Conservation (phyloP, 2,888 invertebrate genomes). For the Catocala fraxini region DNA sequence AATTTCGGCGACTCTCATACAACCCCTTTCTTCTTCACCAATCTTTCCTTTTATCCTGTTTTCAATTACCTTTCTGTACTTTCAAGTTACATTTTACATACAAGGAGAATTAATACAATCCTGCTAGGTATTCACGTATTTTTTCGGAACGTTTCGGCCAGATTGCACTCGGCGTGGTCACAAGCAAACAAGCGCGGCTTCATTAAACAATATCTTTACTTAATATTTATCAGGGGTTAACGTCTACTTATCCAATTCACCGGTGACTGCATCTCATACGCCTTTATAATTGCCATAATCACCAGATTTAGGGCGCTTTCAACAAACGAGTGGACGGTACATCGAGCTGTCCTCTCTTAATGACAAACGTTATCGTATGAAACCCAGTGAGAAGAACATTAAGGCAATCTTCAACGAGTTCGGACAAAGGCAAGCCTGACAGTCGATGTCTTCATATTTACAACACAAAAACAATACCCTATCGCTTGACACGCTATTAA, state of each 20-base stretch:
- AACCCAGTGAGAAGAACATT: slow-evolving; percentile 61
- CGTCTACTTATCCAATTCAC: slow-evolving; percentile 1
- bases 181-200: no score
- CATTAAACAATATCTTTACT: no score
- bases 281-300: slow-evolving; percentile 30
- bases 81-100: no score
- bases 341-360: slow-evolving; percentile 47
- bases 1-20: no score
- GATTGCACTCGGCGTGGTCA: no score
- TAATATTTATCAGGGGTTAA: slow-evolving; percentile 7
- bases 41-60: no score
- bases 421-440: slow-evolving; percentile 72
- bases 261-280: slow-evolving; percentile 17
- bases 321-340: slow-evolving; percentile 11
- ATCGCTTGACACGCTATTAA: slow-evolving; percentile 86
- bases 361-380: slow-evolving; percentile 62
- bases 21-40: no score
- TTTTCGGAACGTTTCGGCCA: no score
- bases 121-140: no score
- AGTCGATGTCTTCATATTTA: slow-evolving; percentile 82
- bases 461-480: slow-evolving; percentile 81
- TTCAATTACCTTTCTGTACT: no score
- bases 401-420: slow-evolving; percentile 69
- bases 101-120: no score
- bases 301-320: slow-evolving; percentile 30